Conservation (phyloP, 2,888 invertebrate genomes). For the Acanthosepion lycidas region DNA sequence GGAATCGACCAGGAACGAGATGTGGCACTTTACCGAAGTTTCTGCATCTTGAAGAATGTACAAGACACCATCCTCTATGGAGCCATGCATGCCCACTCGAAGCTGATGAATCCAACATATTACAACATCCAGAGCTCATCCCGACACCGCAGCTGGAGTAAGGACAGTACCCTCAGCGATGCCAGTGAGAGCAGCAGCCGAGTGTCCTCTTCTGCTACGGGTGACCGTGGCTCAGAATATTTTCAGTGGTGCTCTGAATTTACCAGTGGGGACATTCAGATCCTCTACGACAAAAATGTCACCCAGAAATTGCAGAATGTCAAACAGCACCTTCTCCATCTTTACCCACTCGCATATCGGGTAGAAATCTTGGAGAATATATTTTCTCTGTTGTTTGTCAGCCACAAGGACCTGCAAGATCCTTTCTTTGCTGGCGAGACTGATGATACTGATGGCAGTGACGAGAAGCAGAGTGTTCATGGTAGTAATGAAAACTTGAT, state of each 20-base stretch:
- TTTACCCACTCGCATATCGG: slow-evolving; percentile 69
- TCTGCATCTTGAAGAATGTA: slow-evolving; percentile 67
- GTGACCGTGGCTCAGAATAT: slow-evolving; percentile 35
- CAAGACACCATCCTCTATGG: slow-evolving; percentile 70
- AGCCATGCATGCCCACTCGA: slow-evolving; percentile 59
- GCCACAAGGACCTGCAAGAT: slow-evolving; percentile 80
- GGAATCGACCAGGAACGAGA: slow-evolving; percentile 69
- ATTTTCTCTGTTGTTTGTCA: slow-evolving; percentile 82
- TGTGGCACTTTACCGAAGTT: slow-evolving; percentile 67
- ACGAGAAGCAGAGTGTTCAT: slow-evolving; percentile 53
- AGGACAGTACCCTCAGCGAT: slow-evolving; percentile 39
- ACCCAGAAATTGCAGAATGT: slow-evolving; percentile 59
- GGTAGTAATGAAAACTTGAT: slow-evolving; percentile 53
- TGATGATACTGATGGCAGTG: slow-evolving; percentile 62
- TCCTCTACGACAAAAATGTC: slow-evolving; percentile 61
- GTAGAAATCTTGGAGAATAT: slow-evolving; percentile 83
- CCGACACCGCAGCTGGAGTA: slow-evolving; percentile 37
- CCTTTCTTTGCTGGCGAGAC: slow-evolving; percentile 74
- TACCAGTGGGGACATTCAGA: slow-evolving; percentile 54
- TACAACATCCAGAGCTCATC: slow-evolving; percentile 44
- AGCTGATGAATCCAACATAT: slow-evolving; percentile 63
- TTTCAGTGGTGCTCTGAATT: slow-evolving; percentile 25
- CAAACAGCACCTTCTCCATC: slow-evolving; percentile 59
- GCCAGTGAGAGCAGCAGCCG: slow-evolving; percentile 50
- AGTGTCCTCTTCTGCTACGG: not conserved